These are phyloP conservation scores for Morelia viridis DNA, from an alignment of 2,797 vertebrate genomes.

Conservation along the genomic window DNA sequence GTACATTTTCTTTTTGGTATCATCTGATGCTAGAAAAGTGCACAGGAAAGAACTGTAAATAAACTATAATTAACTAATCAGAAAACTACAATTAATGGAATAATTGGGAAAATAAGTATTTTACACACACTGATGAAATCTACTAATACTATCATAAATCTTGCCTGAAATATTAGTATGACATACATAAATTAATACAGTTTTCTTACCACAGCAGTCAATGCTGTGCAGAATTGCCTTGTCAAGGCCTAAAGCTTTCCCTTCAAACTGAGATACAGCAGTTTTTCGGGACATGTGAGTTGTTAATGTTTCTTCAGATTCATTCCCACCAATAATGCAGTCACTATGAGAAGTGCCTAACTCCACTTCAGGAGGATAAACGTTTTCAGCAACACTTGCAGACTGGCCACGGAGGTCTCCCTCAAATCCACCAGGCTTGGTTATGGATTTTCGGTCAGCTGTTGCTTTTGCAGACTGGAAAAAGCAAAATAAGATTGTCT, in stretches of 20 bases:
- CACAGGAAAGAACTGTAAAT: neutral
- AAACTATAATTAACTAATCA: neutral
- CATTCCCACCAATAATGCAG: constrained; percentile 82
- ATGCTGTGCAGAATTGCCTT: constrained; percentile 98
- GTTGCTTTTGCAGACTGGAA: constrained; percentile 89
- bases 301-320: constrained; percentile 84
- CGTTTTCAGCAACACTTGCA: constrained; percentile 78
- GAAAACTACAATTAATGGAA: constrained; percentile 5
- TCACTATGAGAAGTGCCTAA: constrained; percentile 84
- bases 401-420: constrained; percentile 83
- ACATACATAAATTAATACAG: neutral
- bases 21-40: constrained; percentile 86
- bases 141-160: neutral
- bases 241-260: constrained; percentile 94
- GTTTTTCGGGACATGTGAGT: constrained; percentile 89
- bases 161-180: neutral
- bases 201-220: constrained; percentile 92
- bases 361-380: constrained; percentile 85
- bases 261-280: constrained; percentile 90
- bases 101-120: neutral
- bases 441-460: constrained; percentile 84
- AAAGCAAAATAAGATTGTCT: constrained; percentile 46
- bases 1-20: constrained; percentile 99
- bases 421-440: constrained; percentile 84
- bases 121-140: neutral